Evolutionary conservation across 2,797 vertebrate species (phyloP), one percentile per base, ranked within the genome.

Genomic region (Malacoraja senta): DNA sequence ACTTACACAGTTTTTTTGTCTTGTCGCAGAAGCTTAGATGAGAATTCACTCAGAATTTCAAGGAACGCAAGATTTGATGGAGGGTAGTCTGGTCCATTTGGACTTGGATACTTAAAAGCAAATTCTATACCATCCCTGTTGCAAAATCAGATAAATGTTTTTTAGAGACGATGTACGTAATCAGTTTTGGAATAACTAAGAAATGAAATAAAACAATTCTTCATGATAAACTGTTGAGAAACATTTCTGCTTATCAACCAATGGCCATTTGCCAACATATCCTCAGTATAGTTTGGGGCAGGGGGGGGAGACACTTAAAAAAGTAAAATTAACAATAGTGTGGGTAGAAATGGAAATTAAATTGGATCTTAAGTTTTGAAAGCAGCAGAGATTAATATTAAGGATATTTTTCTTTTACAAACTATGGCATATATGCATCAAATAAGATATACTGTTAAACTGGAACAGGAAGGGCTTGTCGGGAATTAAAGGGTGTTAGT

Each of bases 1-100:
- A 97, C 99, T 98, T 99, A 99, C 99, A 99, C 98, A n/a, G 99
- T 99, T 96, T 99, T 99, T 94, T 99, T 99, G 96, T 99, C 99
- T 94, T 99, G 99, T 53, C 99, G 97, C 94, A 99, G 96, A 78
- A 99, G 97, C 95, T 99, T 99, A 93, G 99, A 99, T 93, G 99
- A 99, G 95, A 99, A 99, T 95, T 99, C 99, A 94, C 98, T 99
- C 53, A 99, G 96, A 91, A 99, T 98, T 95, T 99, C 99, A 93
- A 99, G 97, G 96, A 99, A 99, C 95, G 99, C 98, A 95, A 99
- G 95, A 95, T 99, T 99, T 93, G 98, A 96, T 88, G 99, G 99
- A 88, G 99, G 99, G 94, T 98, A 98, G 94, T 99, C 98, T 93
- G 97, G 95, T 95, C 99, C 99, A 96, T 99, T 98, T 93, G 98